Conservation (phyloP, 2,113 vertebrate genomes). For the Thinocorus orbignyianus region DNA sequence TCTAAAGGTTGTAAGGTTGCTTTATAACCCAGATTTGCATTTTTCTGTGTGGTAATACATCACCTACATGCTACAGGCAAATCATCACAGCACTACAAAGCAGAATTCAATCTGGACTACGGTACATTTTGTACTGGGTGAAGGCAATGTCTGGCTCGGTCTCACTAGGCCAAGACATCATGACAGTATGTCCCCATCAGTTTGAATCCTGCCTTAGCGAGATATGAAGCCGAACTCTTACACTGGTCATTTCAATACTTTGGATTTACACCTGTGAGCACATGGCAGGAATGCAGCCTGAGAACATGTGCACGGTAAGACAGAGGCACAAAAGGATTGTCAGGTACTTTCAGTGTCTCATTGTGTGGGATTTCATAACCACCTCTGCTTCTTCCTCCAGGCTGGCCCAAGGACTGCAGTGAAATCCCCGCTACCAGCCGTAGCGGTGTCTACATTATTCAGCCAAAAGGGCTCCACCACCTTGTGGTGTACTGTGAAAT, state of each 20-base stretch:
- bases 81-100: neutral
- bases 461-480: conserved; percentile 47
- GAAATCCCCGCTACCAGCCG: neutral
- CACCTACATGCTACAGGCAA: neutral
- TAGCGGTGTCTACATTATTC: conserved; percentile 62
- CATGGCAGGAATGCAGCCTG: neutral
- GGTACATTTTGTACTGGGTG: neutral
- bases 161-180: neutral
- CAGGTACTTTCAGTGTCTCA: neutral
- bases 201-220: neutral
- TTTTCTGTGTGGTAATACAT: neutral
- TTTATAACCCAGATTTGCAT: neutral
- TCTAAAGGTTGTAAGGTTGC: neutral
- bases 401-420: conserved; percentile 61
- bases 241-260: neutral
- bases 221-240: neutral
- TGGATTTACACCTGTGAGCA: neutral
- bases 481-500: conserved; percentile 62
- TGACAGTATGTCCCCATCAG: neutral
- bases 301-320: neutral
- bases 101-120: neutral
- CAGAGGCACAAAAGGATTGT: accelerated
- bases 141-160: neutral
- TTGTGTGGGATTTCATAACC: neutral
- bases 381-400: neutral